Base-by-base conservation (phyloP, 2,113 vertebrate species). In the Sceloporus undulatus region DNA sequence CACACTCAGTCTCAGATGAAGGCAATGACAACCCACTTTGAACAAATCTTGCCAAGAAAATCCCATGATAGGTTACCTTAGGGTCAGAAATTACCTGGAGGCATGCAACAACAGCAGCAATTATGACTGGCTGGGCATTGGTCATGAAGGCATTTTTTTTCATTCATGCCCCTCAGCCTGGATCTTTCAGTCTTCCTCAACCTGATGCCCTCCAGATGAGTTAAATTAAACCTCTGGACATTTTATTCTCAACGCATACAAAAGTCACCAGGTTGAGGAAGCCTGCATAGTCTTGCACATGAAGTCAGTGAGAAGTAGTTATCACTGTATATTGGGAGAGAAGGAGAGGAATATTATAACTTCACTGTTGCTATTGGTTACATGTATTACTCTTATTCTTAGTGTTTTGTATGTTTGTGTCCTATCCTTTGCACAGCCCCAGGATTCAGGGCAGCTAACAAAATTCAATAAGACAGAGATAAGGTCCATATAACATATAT, bases 71-170 rank as follows among this genome's bases (percentile, higher is more conserved):
- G 56, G 5, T 59, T 59, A 2, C 10, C 14, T 59, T 10, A 59
- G 18, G 18, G 59, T 62, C 59, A 62, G 11, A 62, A 62, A 62
- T 62, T 13, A 62, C 59, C 14, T 18, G 59, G 18, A 62, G 10
- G 56, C 56, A 59, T 59, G 56, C 56, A 59, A 16, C 10, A 16
- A 16, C 56, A 59, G 10, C 10, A 59, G 56, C 10, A 62, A 62
- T 18, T 76, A 0, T 21, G 29, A 70, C 40, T 52, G 18, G 16
- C 18, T 62, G 59, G 18, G 90, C 87, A 86, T 3, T 83, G 90
- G 79, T 29, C 68, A 77, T 89, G 79, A 84, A 34, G 59, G 81
- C 73, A 89, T 71, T 27, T 90, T 54, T n/a, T 87, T 73, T 59
- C 29, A 52, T 79, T 18, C 27, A 42, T 54, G 34, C 71, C 27